Evolutionary conservation across 2,797 vertebrate genomes (phyloP).

Genomic region (Arctocebus calabarensis): DNA sequence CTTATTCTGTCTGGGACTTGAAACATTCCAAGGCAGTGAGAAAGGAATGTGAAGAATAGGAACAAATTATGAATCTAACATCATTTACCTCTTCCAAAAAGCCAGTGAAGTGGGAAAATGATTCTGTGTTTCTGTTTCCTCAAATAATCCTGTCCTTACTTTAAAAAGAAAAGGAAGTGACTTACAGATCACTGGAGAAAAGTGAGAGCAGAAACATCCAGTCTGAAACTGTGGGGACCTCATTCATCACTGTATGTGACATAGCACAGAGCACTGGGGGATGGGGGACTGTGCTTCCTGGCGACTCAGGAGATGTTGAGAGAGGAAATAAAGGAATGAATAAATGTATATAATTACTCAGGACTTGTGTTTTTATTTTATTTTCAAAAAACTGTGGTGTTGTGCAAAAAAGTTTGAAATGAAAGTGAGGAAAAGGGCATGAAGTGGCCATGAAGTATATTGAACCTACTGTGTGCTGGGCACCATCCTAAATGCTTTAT

Average conservation of each 20-base stretch:
- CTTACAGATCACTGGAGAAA: slow-evolving; percentile 14
- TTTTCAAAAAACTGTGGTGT: not conserved
- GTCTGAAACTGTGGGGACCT: not conserved
- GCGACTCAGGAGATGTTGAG: not conserved
- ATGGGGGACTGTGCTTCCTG: not conserved
- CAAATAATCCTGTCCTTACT: slow-evolving; percentile 29
- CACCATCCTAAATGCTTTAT: not conserved
- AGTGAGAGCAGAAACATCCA: slow-evolving; percentile 32
- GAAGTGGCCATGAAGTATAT: not conserved
- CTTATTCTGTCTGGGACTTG: slow-evolving; percentile 22
- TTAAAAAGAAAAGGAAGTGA: slow-evolving; percentile 58
- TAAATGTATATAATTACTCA: not conserved
- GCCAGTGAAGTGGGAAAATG: slow-evolving; percentile 20
- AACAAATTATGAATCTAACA: slow-evolving; percentile 53
- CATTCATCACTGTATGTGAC: not conserved
- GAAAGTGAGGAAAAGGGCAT: not conserved
- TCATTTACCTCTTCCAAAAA: slow-evolving; percentile 46
- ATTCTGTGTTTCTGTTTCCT: slow-evolving; percentile 52
- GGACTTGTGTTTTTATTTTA: not conserved
- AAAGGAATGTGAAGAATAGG: not conserved
- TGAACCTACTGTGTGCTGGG: not conserved
- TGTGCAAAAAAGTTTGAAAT: not conserved
- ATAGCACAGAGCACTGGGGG: not conserved
- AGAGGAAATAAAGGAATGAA: not conserved
- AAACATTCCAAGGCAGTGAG: slow-evolving; percentile 4